A percentile compares a stretch with the other conserved stretches of the same genome.
Conservation (phyloP, 2,888 invertebrate genomes). For the Antheraea assamensis region DNA sequence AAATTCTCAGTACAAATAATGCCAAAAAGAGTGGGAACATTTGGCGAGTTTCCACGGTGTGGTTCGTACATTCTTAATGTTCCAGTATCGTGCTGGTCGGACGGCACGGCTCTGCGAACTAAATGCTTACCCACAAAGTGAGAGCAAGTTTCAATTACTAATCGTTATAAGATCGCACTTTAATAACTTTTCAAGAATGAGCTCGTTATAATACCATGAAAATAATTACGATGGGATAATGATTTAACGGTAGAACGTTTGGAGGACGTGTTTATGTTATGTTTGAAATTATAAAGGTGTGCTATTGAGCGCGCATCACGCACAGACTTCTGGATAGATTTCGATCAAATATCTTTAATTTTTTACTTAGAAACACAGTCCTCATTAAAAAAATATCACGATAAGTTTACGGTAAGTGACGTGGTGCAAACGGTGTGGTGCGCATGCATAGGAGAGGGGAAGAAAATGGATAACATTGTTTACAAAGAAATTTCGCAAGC, state of each 20-base stretch:
- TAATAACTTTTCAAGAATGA: slow-evolving; percentile 30
- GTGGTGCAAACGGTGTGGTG: too few species aligned
- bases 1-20: slow-evolving; percentile 33
- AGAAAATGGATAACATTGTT: too few species aligned
- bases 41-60: slow-evolving; percentile 36
- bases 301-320: too few species aligned
- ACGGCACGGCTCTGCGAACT: not conserved
- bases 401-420: too few species aligned
- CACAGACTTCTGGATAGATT: too few species aligned
- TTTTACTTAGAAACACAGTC: too few species aligned
- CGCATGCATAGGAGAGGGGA: too few species aligned
- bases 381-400: too few species aligned
- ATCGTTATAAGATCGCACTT: slow-evolving; percentile 29
- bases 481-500: too few species aligned
- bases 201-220: slow-evolving; percentile 23
- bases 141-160: slow-evolving; percentile 32
- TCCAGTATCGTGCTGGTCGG: slow-evolving; percentile 10
- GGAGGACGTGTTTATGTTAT: not conserved
- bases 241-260: not conserved
- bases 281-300: too few species aligned
- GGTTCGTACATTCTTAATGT: slow-evolving; percentile 39
- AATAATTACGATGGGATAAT: not conserved
- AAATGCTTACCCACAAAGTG: not conserved
- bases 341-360: too few species aligned
- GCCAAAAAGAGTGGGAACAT: slow-evolving; percentile 34